Percentiles rank a stretch among this genome's conserved stretches.
Conservation (phyloP, 1,140 invertebrate species). For the Drosophila funebris region DNA sequence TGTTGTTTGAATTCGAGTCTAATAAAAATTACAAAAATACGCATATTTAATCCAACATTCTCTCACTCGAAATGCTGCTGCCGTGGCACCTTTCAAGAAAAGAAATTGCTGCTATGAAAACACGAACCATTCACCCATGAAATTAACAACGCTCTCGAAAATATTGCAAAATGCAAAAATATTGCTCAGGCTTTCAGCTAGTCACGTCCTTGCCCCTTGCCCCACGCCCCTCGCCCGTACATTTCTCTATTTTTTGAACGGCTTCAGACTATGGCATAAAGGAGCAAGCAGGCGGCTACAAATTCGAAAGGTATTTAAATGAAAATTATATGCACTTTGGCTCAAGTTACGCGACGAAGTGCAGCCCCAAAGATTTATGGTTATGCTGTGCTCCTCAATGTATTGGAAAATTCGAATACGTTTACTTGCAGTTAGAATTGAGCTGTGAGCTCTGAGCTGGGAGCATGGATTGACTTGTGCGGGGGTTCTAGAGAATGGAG, state of each 20-base stretch:
- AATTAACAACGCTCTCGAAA: slow-evolving; percentile 76
- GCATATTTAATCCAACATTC: slow-evolving; percentile 1
- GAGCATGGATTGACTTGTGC: not conserved
- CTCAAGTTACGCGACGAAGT: slow-evolving; percentile 30
- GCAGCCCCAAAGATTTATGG: slow-evolving; percentile 52
- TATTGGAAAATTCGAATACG: slow-evolving; percentile 22
- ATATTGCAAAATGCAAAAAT: slow-evolving; percentile 78
- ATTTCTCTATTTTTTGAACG: slow-evolving; percentile 1
- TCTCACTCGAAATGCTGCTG: slow-evolving; percentile 3
- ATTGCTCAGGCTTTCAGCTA: slow-evolving; percentile 50
- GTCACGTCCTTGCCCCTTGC: slow-evolving; percentile 23
- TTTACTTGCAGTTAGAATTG: slow-evolving; percentile 10
- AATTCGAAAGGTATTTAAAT: slow-evolving; percentile 62
- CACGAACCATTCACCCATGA: slow-evolving; percentile 65
- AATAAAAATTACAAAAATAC: not conserved
- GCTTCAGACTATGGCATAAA: slow-evolving; percentile 1
- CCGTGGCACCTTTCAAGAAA: slow-evolving; percentile 35
- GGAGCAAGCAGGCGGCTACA: slow-evolving; percentile 25
- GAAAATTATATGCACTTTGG: slow-evolving; percentile 56
- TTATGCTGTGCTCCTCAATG: slow-evolving; percentile 54
- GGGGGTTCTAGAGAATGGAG: not conserved
- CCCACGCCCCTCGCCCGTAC: too few relatives aligned
- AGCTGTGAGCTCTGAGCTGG: too few relatives aligned
- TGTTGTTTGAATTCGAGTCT: not conserved
- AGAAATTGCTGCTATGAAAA: slow-evolving; percentile 44